A percentile compares a stretch with the other conserved stretches of the same genome.
phyloP scores from a whole-genome alignment of 2,113 vertebrate species.

The Bungarus multicinctus region DNA sequence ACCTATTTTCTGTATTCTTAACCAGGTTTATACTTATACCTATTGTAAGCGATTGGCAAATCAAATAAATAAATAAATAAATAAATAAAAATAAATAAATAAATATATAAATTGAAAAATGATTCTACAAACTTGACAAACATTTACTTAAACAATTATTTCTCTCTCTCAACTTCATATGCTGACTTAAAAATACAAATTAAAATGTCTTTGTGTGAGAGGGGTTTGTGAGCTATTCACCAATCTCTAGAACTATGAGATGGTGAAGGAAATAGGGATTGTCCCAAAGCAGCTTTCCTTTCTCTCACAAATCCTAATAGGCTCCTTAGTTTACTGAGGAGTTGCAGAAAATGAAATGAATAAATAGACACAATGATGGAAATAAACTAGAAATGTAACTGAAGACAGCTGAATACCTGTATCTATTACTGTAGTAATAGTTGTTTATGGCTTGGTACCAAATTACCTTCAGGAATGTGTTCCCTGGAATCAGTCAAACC shows the following conservation, averaged over 20 bases:
- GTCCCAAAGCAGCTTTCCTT: not conserved
- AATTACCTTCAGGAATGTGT: not conserved
- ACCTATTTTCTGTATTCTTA: too few relatives aligned
- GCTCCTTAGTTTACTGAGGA: not conserved
- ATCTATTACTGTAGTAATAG: not conserved
- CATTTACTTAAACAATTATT: not conserved
- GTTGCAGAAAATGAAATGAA: not conserved
- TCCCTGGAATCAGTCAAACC: not conserved
- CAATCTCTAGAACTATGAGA: not conserved
- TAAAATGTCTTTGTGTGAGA: not conserved
- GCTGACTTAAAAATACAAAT: not conserved
- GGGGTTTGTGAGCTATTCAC: not conserved
- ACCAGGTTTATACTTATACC: too few relatives aligned
- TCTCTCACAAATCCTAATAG: not conserved
- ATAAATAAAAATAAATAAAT: too few relatives aligned
- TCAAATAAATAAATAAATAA: too few relatives aligned
- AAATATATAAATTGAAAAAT: not conserved
- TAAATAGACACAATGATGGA: not conserved
- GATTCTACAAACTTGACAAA: not conserved
- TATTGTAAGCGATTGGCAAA: too few relatives aligned
- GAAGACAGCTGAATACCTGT: not conserved
- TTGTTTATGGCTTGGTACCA: not conserved
- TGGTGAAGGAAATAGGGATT: not conserved
- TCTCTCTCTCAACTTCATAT: not conserved
- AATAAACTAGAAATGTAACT: not conserved